These are phyloP conservation scores for Abramis brama DNA, from an alignment of 2,113 vertebrate genomes.

Conservation along the genomic window DNA sequence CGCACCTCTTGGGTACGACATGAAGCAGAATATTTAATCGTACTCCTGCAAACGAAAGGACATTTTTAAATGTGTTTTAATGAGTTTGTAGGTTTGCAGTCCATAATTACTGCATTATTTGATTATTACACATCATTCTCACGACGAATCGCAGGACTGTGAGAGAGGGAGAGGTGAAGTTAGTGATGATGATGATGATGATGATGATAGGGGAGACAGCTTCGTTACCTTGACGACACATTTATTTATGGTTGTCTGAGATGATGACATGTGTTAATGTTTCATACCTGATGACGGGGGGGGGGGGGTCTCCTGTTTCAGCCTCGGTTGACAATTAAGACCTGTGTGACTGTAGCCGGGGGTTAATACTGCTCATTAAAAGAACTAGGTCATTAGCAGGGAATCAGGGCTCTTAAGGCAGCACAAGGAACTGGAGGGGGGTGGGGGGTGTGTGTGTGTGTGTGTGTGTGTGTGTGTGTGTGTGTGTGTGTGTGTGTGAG, in stretches of 20 bases:
- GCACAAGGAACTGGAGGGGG: slow-evolving; percentile 79
- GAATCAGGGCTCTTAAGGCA: slow-evolving; percentile 99
- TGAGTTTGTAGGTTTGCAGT: slow-evolving; percentile 80
- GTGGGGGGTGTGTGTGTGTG: slow-evolving; percentile 69
- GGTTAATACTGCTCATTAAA: slow-evolving; percentile 99
- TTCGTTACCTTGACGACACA: slow-evolving; percentile 88
- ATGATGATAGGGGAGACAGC: slow-evolving; percentile 74
- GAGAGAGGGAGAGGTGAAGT: background rate
- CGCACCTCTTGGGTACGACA: slow-evolving; percentile 80
- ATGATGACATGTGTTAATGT: slow-evolving; percentile 89
- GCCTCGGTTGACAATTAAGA: slow-evolving; percentile 99
- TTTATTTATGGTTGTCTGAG: slow-evolving; percentile 86
- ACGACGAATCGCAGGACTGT: slow-evolving; percentile 46
- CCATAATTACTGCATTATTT: slow-evolving; percentile 86
- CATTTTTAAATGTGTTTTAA: slow-evolving; percentile 71
- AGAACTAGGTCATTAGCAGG: slow-evolving; percentile 99
- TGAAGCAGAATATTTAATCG: slow-evolving; percentile 82
- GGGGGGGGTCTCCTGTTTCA: slow-evolving; percentile 84
- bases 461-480: slow-evolving; percentile 75
- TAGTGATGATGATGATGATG: slow-evolving; percentile 55
- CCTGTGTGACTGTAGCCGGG: slow-evolving; percentile 99
- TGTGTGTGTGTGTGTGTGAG: slow-evolving; percentile 65
- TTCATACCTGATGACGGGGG: slow-evolving; percentile 90
- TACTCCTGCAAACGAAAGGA: slow-evolving; percentile 77
- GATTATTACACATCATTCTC: slow-evolving; percentile 73